Conservation (phyloP, 2,888 invertebrate species). For the Volucella zonaria region DNA sequence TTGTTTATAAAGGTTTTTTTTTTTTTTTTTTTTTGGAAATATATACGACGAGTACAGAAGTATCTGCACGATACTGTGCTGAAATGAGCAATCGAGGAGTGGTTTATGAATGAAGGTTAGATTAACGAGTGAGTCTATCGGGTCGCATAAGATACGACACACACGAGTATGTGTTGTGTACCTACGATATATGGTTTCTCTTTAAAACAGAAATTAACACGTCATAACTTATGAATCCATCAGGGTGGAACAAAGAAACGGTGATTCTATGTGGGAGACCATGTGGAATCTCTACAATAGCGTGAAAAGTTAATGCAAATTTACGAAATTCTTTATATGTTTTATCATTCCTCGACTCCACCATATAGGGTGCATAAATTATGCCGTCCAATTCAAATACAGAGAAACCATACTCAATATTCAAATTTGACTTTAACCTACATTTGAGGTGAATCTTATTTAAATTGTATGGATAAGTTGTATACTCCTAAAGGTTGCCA, state of each 20-base stretch:
- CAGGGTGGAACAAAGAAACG: slow-evolving; percentile 42
- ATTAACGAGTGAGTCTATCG: slow-evolving; percentile 1
- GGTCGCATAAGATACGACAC: slow-evolving; percentile 35
- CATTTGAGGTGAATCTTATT: too few species aligned
- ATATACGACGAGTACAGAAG: too few species aligned
- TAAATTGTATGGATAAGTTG: too few species aligned
- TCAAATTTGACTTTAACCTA: too few species aligned
- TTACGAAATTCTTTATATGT: slow-evolving; percentile 1
- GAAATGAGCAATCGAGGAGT: slow-evolving; percentile 42
- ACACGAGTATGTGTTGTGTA: too few species aligned
- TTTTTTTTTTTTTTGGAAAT: neutral
- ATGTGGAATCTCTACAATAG: slow-evolving; percentile 14
- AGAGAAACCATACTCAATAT: too few species aligned
- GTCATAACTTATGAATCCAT: slow-evolving; percentile 22
- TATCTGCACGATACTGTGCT: slow-evolving; percentile 10
- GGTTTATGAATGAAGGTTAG: slow-evolving; percentile 1
- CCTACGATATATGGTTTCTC: slow-evolving; percentile 1
- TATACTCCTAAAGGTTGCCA: too few species aligned
- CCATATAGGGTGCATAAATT: too few species aligned
- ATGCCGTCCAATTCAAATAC: too few species aligned
- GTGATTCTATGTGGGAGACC: slow-evolving; percentile 32
- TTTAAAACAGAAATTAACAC: slow-evolving; percentile 24
- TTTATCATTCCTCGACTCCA: neutral
- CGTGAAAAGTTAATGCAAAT: slow-evolving; percentile 54
- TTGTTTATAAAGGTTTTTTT: slow-evolving; percentile 1